Evolutionary conservation across 1,140 invertebrate genomes (phyloP), one percentile per base, ranked within the genome.

Genomic region (Heterodera schachtii): DNA sequence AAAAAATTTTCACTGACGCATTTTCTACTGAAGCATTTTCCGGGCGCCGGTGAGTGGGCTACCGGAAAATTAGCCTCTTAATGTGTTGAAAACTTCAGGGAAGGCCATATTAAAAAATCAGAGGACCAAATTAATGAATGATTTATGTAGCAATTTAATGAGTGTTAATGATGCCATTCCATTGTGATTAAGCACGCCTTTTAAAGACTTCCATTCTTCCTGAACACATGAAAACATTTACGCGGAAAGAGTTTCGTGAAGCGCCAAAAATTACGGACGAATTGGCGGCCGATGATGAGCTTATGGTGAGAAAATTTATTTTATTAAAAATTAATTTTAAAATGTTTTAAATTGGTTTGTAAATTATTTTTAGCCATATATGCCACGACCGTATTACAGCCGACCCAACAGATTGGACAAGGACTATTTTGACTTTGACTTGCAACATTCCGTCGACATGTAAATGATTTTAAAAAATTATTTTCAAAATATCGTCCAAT

Each of bases 351-450:
- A 31, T 31, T 31, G 31, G 31, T 31, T 31, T 31, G 0, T 31
- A 7, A 7, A 80, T 47, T 46, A 49, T 19, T 74, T 89, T 82
- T 44, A 87, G 84, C 69, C 49, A 16, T 90, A 84, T 57, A 79
- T 87, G 52, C 89, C 88, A 60, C 64, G 83, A n/a, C 82, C 88
- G 16, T 89, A 88, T 77, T 89, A 89, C 79, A 89, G 88, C 41
- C 86, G 88, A 7, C 88, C 88, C 52, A 87, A 88, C 67, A 67
- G 89, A 76, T 66, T 81, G 70, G 88, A 89, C 79, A 87, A 87
- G 19, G 88, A 89, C 74, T 89, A 89, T 70, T 89, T 89, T 82
- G 88, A 89, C 47, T 89, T 88, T 83, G 88, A 89, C 74, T 77
- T 89, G 11, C 81, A 88, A 60, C 88, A 89, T 76, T 89, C 88